Conservation (phyloP, 2,888 invertebrate species). For the Phytoseiulus persimilis region DNA sequence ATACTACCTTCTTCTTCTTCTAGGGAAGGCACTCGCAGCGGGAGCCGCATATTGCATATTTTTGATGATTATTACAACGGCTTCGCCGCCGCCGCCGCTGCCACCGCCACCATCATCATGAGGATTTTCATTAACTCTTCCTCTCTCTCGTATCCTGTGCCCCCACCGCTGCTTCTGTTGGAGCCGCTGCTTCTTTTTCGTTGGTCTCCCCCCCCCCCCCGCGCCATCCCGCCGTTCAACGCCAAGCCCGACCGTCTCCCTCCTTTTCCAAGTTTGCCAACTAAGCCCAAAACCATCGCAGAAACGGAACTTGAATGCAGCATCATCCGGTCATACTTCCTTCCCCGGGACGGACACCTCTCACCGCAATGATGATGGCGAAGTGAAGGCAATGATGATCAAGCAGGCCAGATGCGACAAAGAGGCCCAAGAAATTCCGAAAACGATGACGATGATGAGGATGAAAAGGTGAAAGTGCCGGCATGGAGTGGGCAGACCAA, state of each 20-base stretch:
- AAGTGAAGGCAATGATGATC: neutral
- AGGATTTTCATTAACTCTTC: neutral
- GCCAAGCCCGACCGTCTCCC: too few species aligned
- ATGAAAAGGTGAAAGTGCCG: too few species aligned
- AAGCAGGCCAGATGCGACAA: neutral
- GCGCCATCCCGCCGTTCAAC: too few species aligned
- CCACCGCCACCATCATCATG: neutral
- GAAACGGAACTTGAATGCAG: neutral
- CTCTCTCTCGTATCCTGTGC: neutral
- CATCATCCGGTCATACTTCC: neutral
- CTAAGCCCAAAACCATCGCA: neutral
- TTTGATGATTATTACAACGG: slow-evolving; percentile 36
- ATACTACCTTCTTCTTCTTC: neutral
- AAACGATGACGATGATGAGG: neutral
- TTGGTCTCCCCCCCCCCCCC: neutral
- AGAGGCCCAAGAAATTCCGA: neutral
- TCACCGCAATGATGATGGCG: neutral
- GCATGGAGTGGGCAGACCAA: too few species aligned
- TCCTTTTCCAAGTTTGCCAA: neutral
- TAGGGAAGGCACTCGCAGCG: neutral
- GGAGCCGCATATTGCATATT: slow-evolving; percentile 33
- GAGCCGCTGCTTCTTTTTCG: neutral
- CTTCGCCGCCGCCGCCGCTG: neutral
- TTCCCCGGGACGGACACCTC: neutral
- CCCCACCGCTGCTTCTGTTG: too few species aligned